Conservation (phyloP, 2,797 vertebrate genomes). For the Clarias laeviceps region DNA sequence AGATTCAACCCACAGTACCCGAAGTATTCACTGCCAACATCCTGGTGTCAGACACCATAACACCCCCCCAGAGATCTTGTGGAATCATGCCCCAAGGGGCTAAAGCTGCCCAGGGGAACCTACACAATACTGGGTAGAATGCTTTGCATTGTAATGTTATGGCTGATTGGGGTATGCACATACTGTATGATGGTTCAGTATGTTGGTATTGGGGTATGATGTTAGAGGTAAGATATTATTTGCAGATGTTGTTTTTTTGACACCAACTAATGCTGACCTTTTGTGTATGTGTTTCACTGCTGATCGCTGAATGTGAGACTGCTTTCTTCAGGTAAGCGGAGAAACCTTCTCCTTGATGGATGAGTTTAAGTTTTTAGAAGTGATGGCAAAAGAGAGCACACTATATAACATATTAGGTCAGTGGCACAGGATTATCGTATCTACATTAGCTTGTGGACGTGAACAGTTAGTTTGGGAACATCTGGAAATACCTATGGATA, state of each 20-base stretch:
- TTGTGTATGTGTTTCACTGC: background rate
- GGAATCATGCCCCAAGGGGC: too few species aligned
- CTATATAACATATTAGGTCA: background rate
- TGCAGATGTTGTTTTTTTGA: background rate
- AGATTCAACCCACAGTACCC: too few species aligned
- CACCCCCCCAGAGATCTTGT: too few species aligned
- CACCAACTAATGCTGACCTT: background rate
- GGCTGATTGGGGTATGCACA: too few species aligned
- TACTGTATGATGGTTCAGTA: too few species aligned
- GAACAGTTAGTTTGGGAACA: background rate
- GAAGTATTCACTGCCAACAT: too few species aligned
- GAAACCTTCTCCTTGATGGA: background rate
- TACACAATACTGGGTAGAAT: too few species aligned
- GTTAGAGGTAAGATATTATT: background rate
- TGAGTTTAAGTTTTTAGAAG: background rate
- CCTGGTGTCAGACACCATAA: too few species aligned
- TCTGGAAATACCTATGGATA: background rate
- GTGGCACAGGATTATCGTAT: background rate
- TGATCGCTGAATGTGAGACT: background rate
- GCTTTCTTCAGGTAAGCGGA: background rate
- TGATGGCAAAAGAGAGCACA: background rate
- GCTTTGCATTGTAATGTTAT: too few species aligned
- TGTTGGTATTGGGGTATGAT: too few species aligned
- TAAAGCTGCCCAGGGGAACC: too few species aligned
- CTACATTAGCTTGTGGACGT: background rate